A percentile compares a stretch with the other conserved stretches of the same genome.
Evolutionary conservation across 2,888 invertebrate species (phyloP).

Genomic region (Ditula angustiorana): DNA sequence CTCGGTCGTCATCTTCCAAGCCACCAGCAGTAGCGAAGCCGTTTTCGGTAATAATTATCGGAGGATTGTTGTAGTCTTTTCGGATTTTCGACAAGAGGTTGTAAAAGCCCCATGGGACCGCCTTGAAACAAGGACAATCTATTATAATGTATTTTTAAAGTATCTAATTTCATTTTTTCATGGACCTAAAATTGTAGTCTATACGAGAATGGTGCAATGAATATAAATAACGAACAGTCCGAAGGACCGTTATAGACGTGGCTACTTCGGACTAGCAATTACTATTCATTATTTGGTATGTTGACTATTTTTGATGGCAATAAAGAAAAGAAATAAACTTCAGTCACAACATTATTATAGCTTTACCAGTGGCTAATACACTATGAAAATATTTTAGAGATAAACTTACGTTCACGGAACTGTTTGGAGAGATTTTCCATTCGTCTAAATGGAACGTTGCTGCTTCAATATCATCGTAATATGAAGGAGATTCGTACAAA

Average conservation of each 20-base stretch:
- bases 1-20: slow-evolving; percentile 59
- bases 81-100: slow-evolving; percentile 72
- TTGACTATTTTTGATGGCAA: too few species aligned
- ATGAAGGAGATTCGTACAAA: slow-evolving; percentile 10
- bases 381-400: not conserved
- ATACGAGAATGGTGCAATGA: too few species aligned
- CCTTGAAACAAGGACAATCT: slow-evolving; percentile 42
- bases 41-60: slow-evolving; percentile 80
- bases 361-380: too few species aligned
- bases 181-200: too few species aligned
- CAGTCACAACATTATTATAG: too few species aligned
- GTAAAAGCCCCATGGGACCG: slow-evolving; percentile 77
- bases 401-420: not conserved
- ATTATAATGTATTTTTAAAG: not conserved
- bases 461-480: slow-evolving; percentile 7
- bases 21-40: slow-evolving; percentile 52
- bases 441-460: not conserved
- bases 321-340: too few species aligned
- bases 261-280: too few species aligned
- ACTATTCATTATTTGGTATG: too few species aligned
- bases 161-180: too few species aligned
- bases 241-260: too few species aligned
- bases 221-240: too few species aligned
- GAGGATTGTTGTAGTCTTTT: slow-evolving; percentile 68
- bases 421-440: slow-evolving; percentile 6